Percentiles rank a stretch among this genome's conserved stretches.
phyloP scores from a whole-genome alignment of 2,797 vertebrate species.

The Chelidonichthys spinosus region DNA sequence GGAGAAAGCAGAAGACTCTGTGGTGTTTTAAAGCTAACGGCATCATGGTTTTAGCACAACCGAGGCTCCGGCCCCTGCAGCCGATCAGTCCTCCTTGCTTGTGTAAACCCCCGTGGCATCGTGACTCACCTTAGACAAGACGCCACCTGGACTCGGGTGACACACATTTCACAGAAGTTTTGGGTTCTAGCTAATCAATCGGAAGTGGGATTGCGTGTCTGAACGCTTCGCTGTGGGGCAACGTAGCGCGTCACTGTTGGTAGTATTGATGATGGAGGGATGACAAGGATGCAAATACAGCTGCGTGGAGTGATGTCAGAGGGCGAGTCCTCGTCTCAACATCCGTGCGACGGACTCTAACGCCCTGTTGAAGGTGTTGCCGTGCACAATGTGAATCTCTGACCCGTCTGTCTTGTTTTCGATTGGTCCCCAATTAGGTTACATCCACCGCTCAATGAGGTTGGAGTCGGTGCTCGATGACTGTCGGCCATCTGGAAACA shows the following conservation, averaged over 20 bases:
- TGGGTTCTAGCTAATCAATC: constrained; percentile 35
- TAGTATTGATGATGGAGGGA: neutral
- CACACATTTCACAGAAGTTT: constrained; percentile 46
- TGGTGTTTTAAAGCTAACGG: constrained; percentile 3
- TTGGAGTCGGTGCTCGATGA: constrained; percentile 15
- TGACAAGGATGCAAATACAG: constrained; percentile 16
- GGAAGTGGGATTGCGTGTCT: constrained; percentile 30
- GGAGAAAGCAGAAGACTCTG: neutral
- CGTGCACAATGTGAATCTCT: neutral
- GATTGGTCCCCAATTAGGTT: constrained; percentile 30
- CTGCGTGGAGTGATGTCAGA: neutral
- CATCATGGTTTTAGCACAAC: neutral
- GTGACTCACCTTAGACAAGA: constrained; percentile 55
- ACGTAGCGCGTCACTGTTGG: constrained; percentile 15
- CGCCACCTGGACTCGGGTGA: constrained; percentile 68
- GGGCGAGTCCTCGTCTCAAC: too few species aligned
- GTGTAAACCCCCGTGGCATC: constrained; percentile 23
- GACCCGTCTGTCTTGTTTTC: constrained; percentile 24
- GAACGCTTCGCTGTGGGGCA: constrained; percentile 26
- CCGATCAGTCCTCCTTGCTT: constrained; percentile 16
- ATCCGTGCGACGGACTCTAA: neutral
- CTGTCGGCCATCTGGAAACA: constrained; percentile 25
- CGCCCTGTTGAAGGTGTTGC: neutral
- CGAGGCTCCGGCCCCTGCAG: neutral
- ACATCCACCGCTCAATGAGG: neutral